Conservation (phyloP, 2,888 invertebrate genomes). For the Cataglyphis cursor region DNA sequence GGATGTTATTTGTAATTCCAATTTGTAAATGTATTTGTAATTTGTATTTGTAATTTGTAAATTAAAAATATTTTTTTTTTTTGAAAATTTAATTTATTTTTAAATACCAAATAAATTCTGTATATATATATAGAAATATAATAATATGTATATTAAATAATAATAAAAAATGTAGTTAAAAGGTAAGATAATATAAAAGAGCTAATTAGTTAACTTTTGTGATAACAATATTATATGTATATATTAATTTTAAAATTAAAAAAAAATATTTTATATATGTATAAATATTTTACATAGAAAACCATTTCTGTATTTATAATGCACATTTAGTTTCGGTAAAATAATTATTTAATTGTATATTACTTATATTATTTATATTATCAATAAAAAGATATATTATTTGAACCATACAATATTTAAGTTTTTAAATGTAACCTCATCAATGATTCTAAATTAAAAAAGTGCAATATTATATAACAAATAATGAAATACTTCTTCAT, state of each 20-base stretch:
- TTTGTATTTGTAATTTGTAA: too few relatives aligned
- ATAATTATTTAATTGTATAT: neutral
- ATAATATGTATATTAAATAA: too few relatives aligned
- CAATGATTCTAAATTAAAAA: conserved; percentile 1
- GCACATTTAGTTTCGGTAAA: neutral
- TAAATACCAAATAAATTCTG: neutral
- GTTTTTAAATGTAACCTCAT: conserved; percentile 11
- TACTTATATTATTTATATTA: neutral
- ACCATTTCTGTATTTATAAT: neutral
- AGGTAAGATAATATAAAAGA: conserved; percentile 8
- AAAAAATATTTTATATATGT: too few relatives aligned
- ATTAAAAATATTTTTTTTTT: neutral
- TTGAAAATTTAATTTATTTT: neutral
- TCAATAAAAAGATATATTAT: neutral
- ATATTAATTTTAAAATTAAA: neutral
- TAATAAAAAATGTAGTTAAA: neutral
- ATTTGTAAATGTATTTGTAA: neutral
- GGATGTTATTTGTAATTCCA: neutral
- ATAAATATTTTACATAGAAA: conserved; percentile 19
- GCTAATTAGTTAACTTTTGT: neutral
- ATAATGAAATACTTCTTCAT: neutral
- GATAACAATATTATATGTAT: neutral
- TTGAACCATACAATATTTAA: neutral
- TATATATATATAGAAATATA: neutral
- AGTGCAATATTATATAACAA: neutral